A percentile compares a stretch with the other conserved stretches of the same genome.
Evolutionary conservation across 2,888 invertebrate genomes (phyloP).

Genomic region (Cynaeus angustus): DNA sequence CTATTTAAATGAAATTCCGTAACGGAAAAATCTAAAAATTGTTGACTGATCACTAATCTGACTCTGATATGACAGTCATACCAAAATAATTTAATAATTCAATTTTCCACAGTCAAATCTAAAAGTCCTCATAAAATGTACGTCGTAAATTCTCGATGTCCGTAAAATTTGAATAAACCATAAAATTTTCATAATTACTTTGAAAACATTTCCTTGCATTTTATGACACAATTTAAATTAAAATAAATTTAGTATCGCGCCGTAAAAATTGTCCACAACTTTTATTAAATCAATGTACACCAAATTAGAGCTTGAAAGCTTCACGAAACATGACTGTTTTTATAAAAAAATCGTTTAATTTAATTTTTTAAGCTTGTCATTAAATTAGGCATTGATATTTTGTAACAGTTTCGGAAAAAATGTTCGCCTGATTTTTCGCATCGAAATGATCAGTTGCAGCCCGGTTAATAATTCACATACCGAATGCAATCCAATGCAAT

Average conservation of each 20-base stretch:
- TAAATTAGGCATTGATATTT: background rate
- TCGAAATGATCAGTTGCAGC: background rate
- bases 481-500: background rate
- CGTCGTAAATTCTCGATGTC: background rate
- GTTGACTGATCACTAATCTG: too few relatives aligned
- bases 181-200: background rate
- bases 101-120: too few relatives aligned
- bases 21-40: too few relatives aligned
- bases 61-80: too few relatives aligned
- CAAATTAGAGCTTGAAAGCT: too few relatives aligned
- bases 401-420: background rate
- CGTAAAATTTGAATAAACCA: background rate
- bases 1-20: too few relatives aligned
- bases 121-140: too few relatives aligned
- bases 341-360: background rate
- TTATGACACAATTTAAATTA: background rate
- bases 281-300: too few relatives aligned
- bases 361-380: background rate
- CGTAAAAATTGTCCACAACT: background rate
- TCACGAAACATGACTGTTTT: too few relatives aligned
- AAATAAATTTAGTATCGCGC: background rate
- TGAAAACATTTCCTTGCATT: background rate
- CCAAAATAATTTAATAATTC: too few relatives aligned
- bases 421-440: background rate
- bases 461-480: slow-evolving; percentile 2